Evolutionary conservation across 2,888 invertebrate species (phyloP).

Genomic region (Phalera bucephala): DNA sequence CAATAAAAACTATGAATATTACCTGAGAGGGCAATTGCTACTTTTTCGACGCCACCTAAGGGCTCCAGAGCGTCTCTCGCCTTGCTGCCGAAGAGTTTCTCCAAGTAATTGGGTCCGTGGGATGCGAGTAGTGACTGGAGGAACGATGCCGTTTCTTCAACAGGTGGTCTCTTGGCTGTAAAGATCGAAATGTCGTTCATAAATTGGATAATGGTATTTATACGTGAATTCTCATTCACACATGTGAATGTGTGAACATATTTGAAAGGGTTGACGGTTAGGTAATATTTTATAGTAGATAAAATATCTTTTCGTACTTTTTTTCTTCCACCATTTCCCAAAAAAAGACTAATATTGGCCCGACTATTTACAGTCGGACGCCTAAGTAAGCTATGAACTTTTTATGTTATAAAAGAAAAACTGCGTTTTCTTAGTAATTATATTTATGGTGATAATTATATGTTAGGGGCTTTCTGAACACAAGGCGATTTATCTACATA

Average conservation of each 20-base stretch:
- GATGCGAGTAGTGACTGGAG: constrained; percentile 96
- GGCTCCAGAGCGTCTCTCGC: constrained; percentile 95
- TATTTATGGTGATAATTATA: too few species aligned
- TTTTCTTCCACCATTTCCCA: background rate
- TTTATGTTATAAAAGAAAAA: too few species aligned
- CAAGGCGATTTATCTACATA: too few species aligned
- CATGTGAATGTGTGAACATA: background rate
- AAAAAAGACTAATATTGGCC: too few species aligned
- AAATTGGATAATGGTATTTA: background rate
- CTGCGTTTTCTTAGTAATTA: too few species aligned
- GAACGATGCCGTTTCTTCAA: constrained; percentile 98
- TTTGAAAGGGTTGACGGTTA: too few species aligned
- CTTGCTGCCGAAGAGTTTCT: constrained; percentile 97
- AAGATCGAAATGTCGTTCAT: constrained; percentile 24
- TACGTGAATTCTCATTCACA: too few species aligned
- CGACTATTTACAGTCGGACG: too few species aligned
- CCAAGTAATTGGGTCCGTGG: constrained; percentile 97
- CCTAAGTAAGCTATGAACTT: too few species aligned
- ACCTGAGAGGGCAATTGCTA: constrained; percentile 97
- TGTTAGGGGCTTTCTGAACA: too few species aligned
- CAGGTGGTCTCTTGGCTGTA: constrained; percentile 96
- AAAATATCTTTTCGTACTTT: background rate
- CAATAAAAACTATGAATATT: constrained; percentile 38
- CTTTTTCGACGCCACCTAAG: constrained; percentile 96
- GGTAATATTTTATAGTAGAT: too few species aligned